Evolutionary conservation across 1,140 invertebrate species (phyloP).

Genomic region (Papilio dardanus): DNA sequence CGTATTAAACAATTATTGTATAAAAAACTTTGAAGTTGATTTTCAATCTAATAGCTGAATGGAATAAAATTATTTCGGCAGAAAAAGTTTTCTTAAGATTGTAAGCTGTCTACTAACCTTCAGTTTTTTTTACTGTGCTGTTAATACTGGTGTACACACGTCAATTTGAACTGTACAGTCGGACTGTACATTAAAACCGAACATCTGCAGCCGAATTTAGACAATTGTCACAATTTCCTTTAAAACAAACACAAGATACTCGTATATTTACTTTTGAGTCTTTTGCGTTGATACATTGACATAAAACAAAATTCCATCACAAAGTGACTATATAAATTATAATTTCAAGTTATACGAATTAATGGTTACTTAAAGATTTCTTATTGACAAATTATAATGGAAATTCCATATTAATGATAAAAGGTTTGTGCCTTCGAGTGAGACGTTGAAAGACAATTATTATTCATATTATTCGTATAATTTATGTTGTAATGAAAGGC

Average conservation of each 20-base stretch:
- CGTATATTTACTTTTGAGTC: too few species aligned
- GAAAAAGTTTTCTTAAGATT: too few species aligned
- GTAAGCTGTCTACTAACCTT: too few species aligned
- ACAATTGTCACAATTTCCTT: too few species aligned
- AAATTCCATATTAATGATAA: constrained; percentile 16
- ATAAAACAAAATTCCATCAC: neutral
- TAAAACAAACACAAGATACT: too few species aligned
- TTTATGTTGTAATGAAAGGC: neutral
- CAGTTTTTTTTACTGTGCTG: too few species aligned
- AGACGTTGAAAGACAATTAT: constrained; percentile 3
- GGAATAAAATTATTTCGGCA: neutral
- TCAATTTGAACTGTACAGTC: too few species aligned
- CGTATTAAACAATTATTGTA: neutral
- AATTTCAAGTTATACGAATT: constrained; percentile 1
- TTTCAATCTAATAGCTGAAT: neutral
- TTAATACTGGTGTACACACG: too few species aligned
- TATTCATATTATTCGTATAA: constrained; percentile 23
- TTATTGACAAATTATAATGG: constrained; percentile 23
- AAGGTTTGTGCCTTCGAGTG: constrained; percentile 13
- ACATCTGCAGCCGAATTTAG: too few species aligned
- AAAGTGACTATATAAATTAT: neutral
- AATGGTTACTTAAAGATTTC: constrained; percentile 4
- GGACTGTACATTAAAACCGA: too few species aligned
- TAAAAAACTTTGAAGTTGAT: neutral
- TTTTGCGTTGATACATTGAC: too few species aligned